Base-by-base conservation (phyloP, 2,113 vertebrate species). In the Salvelinus sp. region DNA sequence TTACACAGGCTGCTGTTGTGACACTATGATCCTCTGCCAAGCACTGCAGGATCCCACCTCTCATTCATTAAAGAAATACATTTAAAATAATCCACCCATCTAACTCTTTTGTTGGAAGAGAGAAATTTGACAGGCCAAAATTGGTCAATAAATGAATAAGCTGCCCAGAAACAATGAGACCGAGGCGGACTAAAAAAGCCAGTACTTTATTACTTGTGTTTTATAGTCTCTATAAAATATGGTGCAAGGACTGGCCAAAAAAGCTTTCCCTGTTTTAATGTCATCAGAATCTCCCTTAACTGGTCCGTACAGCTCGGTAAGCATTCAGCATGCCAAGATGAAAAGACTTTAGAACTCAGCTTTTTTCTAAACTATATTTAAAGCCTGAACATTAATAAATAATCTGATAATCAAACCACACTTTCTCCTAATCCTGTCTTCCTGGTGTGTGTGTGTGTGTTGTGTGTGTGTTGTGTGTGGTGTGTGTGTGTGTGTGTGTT, bases 401-500 rank as follows among this genome's bases (percentile, higher is more conserved):
- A 13, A 65, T 65, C 7, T 65, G 9, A 28, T 65, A 7, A 65
- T 65, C 25, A 13, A 50, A 65, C 63, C 25, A 63, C 38, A 38
- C 38, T 9, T 38, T 38, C 38, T 38, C n/a, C n/a, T n/a, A n/a
- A n/a, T n/a, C 38, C 1, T 2, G 38, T 38, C 38, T 38, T 38
- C 9, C 38, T 58, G 54, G 3, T 60, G 57, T 60, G 22, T 28
- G 12, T 47, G 50, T 78, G 14, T 28, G 48, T 58, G 25, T 65
- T n/a, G n/a, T n/a, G n/a, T n/a, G n/a, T n/a, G n/a, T n/a, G n/a
- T n/a, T n/a, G n/a, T n/a, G n/a, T n/a, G n/a, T n/a, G n/a, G 22
- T 66, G 69, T 54, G 58, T 74, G 38, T 70, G 16, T 62, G 22
- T 50, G 22, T 70, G 28, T 70, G 54, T 72, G 70, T n/a, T 28